phyloP scores from a whole-genome alignment of 2,797 vertebrate species.

The Percopsis omiscomaycus region DNA sequence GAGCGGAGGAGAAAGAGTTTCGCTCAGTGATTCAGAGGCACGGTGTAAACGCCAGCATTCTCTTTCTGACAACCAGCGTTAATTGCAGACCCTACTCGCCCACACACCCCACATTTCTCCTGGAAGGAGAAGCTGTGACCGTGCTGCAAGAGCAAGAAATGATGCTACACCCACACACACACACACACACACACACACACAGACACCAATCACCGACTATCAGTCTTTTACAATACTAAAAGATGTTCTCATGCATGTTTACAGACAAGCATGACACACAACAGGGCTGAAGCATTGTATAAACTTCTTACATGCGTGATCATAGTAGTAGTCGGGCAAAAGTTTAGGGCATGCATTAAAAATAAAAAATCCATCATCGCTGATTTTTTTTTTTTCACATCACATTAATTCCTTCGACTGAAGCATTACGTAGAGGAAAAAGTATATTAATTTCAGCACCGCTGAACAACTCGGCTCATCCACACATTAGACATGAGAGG shows the following conservation, averaged over 20 bases:
- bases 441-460: conserved; percentile 52
- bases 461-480: conserved; percentile 54
- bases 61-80: conserved; percentile 81
- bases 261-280: conserved; percentile 49
- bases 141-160: conserved; percentile 75
- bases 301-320: conserved; percentile 26
- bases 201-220: conserved; percentile 65
- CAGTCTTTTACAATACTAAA: conserved; percentile 55
- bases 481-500: conserved; percentile 66
- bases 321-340: conserved; percentile 40
- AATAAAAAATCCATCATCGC: conserved; percentile 20
- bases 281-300: conserved; percentile 57
- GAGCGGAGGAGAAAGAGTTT: conserved; percentile 74
- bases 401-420: conserved; percentile 40
- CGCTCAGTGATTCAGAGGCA: conserved; percentile 79
- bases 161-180: conserved; percentile 72
- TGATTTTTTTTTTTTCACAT: conserved; percentile 17
- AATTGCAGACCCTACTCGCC: conserved; percentile 84
- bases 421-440: conserved; percentile 56
- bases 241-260: conserved; percentile 48
- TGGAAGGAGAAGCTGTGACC: conserved; percentile 79
- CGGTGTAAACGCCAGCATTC: conserved; percentile 81
- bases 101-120: conserved; percentile 80
- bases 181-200: too few species aligned
- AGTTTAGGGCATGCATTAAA: conserved; percentile 36